phyloP scores from a whole-genome alignment of 64 coral and sea anemone species.

The Stichodactyla helianthus region DNA sequence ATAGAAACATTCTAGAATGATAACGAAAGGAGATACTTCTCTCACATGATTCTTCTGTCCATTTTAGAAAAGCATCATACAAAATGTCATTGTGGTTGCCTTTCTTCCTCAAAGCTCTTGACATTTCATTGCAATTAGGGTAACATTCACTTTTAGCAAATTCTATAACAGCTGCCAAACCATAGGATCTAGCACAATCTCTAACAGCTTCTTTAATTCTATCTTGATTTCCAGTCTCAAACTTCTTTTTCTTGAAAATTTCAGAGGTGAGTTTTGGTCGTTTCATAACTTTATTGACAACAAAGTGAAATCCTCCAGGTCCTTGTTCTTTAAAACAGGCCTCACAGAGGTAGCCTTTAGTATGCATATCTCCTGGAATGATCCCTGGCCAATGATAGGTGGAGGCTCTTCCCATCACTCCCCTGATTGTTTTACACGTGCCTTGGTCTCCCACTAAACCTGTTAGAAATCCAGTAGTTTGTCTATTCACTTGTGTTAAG shows the following conservation, averaged over 20 bases:
- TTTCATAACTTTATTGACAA: slow-evolving; percentile 11
- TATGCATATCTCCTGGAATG: slow-evolving; percentile 57
- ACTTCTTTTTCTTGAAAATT: slow-evolving; percentile 46
- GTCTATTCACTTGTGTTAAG: not conserved
- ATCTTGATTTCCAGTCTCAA: slow-evolving; percentile 35
- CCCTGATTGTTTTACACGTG: slow-evolving; percentile 9
- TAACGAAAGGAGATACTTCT: not conserved
- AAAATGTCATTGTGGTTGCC: slow-evolving; percentile 22
- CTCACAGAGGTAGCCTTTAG: slow-evolving; percentile 16
- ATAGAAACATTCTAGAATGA: not conserved
- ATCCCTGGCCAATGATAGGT: slow-evolving; percentile 36
- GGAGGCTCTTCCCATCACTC: slow-evolving; percentile 17
- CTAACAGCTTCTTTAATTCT: slow-evolving; percentile 45
- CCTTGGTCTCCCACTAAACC: slow-evolving; percentile 17
- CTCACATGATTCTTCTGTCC: not conserved
- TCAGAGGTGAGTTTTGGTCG: slow-evolving; percentile 13
- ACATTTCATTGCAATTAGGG: not conserved
- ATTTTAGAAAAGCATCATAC: not conserved
- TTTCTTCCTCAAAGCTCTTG: not conserved
- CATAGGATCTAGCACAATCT: slow-evolving; percentile 21
- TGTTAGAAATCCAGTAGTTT: not conserved
- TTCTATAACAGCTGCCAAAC: slow-evolving; percentile 27
- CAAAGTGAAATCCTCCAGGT: slow-evolving; percentile 15
- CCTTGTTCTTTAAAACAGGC: not conserved
- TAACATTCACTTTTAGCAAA: not conserved